These are phyloP conservation scores for Atherinomorus stipes DNA, from an alignment of 2,113 vertebrate species.

Conservation along the genomic window DNA sequence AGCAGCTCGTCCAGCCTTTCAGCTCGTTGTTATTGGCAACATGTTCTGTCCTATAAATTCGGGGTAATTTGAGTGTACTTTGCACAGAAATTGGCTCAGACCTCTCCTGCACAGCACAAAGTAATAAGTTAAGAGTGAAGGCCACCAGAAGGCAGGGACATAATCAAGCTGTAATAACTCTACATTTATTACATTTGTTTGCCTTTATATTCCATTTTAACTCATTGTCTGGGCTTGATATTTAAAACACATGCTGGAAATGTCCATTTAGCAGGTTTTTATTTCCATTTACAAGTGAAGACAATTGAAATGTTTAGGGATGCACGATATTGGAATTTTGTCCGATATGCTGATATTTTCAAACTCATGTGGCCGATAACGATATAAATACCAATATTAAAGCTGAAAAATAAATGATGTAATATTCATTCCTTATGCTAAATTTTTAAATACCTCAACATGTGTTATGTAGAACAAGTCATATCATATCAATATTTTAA, in stretches of 20 bases:
- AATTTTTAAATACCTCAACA: too few species aligned
- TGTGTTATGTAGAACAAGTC: too few species aligned
- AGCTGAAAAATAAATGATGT: too few species aligned
- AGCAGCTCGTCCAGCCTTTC: background rate
- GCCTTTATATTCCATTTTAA: slow-evolving; percentile 7
- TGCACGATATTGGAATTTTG: too few species aligned
- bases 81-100: background rate
- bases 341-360: too few species aligned
- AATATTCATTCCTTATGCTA: too few species aligned
- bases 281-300: background rate
- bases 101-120: background rate
- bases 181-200: background rate
- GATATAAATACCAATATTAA: too few species aligned
- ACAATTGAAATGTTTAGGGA: slow-evolving; percentile 34
- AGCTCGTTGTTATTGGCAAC: background rate
- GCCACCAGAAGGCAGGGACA: background rate
- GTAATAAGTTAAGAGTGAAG: background rate
- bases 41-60: background rate
- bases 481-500: too few species aligned
- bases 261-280: slow-evolving; percentile 4
- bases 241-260: background rate
- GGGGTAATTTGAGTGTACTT: background rate
- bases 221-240: background rate
- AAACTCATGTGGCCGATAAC: too few species aligned
- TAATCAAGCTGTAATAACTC: background rate